A percentile compares a stretch with the other conserved stretches of the same genome.
Conservation (phyloP, 2,797 vertebrate species). For the Aselliscus stoliczkanus region DNA sequence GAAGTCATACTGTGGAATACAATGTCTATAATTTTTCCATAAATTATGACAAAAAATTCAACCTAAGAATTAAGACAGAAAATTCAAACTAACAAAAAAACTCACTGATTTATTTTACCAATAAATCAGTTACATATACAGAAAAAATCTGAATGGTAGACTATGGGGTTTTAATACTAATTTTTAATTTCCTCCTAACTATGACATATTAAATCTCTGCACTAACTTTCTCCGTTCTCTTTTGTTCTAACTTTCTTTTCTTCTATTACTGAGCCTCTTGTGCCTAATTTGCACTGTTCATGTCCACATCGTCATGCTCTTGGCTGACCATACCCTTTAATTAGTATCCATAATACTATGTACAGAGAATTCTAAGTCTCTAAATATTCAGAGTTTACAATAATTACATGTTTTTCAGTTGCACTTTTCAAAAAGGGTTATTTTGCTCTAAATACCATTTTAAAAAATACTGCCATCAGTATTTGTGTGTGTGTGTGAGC, state of each 20-base stretch:
- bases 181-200: neutral
- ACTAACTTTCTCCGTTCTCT: neutral
- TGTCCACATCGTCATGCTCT: neutral
- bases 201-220: neutral
- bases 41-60: neutral
- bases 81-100: too few species aligned
- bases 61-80: neutral
- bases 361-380: constrained; percentile 12
- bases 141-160: neutral
- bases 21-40: neutral
- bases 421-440: neutral
- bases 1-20: neutral
- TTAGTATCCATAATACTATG: neutral
- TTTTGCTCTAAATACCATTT: constrained; percentile 37
- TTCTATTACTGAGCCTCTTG: neutral
- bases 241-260: neutral
- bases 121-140: neutral
- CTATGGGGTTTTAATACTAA: neutral
- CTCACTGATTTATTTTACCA: neutral
- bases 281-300: neutral
- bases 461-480: neutral
- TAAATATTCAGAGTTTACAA: constrained; percentile 11
- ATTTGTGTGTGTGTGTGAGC: neutral
- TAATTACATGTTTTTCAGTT: neutral
- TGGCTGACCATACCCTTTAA: neutral